Evolutionary conservation across 92 coral and sea anemone species (phyloP), one percentile per base, ranked within the genome.

Genomic region (Bergia sp.): DNA sequence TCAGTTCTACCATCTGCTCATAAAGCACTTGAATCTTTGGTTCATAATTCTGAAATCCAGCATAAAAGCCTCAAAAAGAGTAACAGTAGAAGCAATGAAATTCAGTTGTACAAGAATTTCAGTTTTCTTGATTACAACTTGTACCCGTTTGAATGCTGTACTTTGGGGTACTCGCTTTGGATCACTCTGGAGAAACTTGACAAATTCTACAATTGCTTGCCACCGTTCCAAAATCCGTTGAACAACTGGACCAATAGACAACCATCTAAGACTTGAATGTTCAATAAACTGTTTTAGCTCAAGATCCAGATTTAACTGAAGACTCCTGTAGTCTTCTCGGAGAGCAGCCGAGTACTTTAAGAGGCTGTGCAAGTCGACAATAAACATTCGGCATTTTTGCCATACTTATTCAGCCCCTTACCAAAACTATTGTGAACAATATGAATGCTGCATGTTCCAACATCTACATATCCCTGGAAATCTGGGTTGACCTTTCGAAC

Each of bases 331-430:
- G 81, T 89, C 91, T 81, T 82, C 87, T 82, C 83, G 88, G 37
- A 83, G 76, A 55, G 88, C 88, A 73, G 91, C 82, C 42, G 77
- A 49, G 91, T 89, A 89, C 66, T 89, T 89, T 18, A 89, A 89
- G 81, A 89, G 91, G 74, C 53, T 71, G 91, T 81, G 82, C 78
- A 81, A 79, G 80, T 88, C 86, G 65, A 71, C 42, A 71, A 64
- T 44, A 61, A 80, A 36, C 69, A 79, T 69, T 77, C 90, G 57
- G 77, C 85, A 66, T 87, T 84, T 43, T 87, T 77, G 67, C 84
- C 89, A 76, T 86, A 86, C 74, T 77, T 77, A 73, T 86, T 82
- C 81, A 86, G 65, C 49, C 89, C 89, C 84, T 86, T 88, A 66
- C 85, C 90, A 88, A 88, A 88, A 88, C 67, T 43, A 66, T 88